Evolutionary conservation across 2,888 invertebrate genomes (phyloP), one percentile per base, ranked within the genome.

Genomic region (Neria commutata): DNA sequence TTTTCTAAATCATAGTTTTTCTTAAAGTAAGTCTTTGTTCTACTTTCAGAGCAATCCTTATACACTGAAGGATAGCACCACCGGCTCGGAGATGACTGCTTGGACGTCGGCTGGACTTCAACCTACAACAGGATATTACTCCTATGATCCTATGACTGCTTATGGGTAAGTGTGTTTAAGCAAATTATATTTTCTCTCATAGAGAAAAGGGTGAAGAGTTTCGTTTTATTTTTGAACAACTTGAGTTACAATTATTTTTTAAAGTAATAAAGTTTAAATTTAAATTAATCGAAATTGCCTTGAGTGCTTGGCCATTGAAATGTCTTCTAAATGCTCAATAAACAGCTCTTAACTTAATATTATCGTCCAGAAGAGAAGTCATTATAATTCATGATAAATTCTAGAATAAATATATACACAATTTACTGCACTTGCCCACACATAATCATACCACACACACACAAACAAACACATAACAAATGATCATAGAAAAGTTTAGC

Each of bases 101-200:
- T 94, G 94, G 94, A 92, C 94, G 72, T 92, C 92, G 65, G 92
- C 93, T 62, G 92, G 93, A 63, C 86, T 94, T 58, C 94, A 94
- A 83, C 92, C 94, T 78, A 91, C 94, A 67, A 91, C 93, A 66
- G 93, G 92, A 76, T 94, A 94, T 86, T 94, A 94, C 85, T 92
- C 94, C 69, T 95, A 94, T 85, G 94, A 95, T 85, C 94, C 94
- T 61, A 91, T 94, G 83, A 87, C 94, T 67, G 94, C 94, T 79
- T 94, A 94, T 84, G 94, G 94, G 94, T 94, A 87, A 89, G 92
- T 89, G 37, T 21, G 4, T n/a, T 19, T 2, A 14, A 3, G n/a
- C 37, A 37, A n/a, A n/a, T n/a, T n/a, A n/a, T n/a, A n/a, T n/a
- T n/a, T n/a, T n/a, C n/a, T n/a, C n/a, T n/a, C n/a, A n/a, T n/a